phyloP scores from a whole-genome alignment of 53 echinoderm and acorn worm genomes.

The Holothuria leucospilota region DNA sequence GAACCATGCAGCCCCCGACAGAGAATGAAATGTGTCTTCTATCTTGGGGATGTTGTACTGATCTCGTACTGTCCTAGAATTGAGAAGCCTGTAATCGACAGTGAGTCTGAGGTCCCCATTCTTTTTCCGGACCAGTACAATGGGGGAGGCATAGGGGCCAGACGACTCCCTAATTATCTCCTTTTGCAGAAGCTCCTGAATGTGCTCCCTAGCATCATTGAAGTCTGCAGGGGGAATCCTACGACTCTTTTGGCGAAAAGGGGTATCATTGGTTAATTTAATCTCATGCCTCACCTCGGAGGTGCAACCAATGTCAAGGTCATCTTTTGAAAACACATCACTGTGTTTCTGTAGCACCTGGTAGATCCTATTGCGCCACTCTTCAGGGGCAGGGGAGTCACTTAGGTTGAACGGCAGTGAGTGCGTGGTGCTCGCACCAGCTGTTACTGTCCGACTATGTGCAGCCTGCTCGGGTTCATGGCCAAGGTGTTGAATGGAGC shows the following conservation, averaged over 20 bases:
- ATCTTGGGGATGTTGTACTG: conserved; percentile 62
- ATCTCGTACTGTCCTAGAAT: conserved; percentile 56
- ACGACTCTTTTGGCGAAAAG: conserved; percentile 55
- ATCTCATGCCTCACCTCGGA: conserved; percentile 61
- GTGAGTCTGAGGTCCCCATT: conserved; percentile 67
- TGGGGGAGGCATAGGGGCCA: conserved; percentile 66
- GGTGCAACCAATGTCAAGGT: conserved; percentile 59
- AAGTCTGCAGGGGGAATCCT: conserved; percentile 62
- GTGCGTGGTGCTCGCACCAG: neutral
- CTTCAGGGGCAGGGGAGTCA: conserved; percentile 51
- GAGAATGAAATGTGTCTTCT: conserved; percentile 65
- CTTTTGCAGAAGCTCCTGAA: conserved; percentile 58
- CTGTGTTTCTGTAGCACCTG: conserved; percentile 7
- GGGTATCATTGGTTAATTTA: conserved; percentile 51
- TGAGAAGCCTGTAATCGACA: conserved; percentile 68
- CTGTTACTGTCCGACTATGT: neutral
- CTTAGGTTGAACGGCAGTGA: conserved; percentile 32
- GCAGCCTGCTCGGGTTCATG: neutral
- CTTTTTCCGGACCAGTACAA: conserved; percentile 74
- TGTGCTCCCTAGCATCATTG: conserved; percentile 48
- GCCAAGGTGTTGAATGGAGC: too few relatives aligned
- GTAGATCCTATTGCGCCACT: conserved; percentile 13
- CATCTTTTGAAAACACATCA: conserved; percentile 54
- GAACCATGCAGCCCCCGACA: conserved; percentile 61
- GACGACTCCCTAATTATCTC: conserved; percentile 58